Base-by-base conservation (phyloP, 1,140 invertebrate species). In the Atta colombica region DNA sequence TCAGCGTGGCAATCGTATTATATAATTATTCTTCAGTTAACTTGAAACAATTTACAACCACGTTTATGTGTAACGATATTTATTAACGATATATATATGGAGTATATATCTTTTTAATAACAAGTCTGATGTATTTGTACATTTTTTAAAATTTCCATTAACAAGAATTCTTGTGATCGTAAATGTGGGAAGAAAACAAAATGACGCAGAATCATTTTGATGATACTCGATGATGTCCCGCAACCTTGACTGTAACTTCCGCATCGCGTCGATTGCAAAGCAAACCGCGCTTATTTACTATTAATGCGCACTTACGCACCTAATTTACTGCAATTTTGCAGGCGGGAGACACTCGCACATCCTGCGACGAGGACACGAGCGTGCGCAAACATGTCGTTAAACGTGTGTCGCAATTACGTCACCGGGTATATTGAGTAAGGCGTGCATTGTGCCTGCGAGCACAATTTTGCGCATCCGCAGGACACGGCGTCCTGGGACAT, bases 301-400 rank as follows among this genome's bases (percentile, higher is more conserved):
- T 51, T 84, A 84, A 84, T 84, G 25, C 28, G 25, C 55, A 75
- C 69, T 82, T 74, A 82, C 55, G 69, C 80, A 82, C 80, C n/a
- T 82, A 74, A 82, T 82, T 82, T 74, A 49, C 68, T 10, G 39
- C 69, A 84, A 84, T 84, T 84, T 84, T 35, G 80, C 55, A 74
- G 68, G 25, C 53, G 80, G 80, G 31, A 7, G 12, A 28, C 35
- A 39, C 18, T 31, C 53, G 80, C 55, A 53, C 68, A 82, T 82
- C 68, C 80, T 74, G 80, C 51, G 53, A 74, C 53, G 49, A 49
- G 21, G 53, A 74, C 35, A 31, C 39, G 61, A 74, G 69, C 68
- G 51, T 60, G 21, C 16, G 80, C 80, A 84, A 84, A 75, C 80
- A 84, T 4, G 10, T 84, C 68, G 53, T 82, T 82, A 82, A 63